These are phyloP conservation scores for Lepetodrilus schrolli DNA, from an alignment of 2,888 invertebrate genomes.

Conservation along the genomic window DNA sequence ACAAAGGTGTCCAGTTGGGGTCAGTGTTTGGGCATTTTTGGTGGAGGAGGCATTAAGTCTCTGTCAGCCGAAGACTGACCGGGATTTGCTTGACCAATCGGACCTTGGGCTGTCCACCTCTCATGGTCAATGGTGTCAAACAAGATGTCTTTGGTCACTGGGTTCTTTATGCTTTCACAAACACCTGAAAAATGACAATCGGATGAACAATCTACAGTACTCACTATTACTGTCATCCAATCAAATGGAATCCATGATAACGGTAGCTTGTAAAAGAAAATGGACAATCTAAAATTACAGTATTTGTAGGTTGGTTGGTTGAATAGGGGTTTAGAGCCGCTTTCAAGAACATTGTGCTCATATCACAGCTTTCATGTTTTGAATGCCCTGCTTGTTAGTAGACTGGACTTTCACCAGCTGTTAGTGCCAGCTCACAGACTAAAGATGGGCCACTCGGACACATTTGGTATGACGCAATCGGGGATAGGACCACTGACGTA, in stretches of 20 bases:
- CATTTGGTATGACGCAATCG: not conserved
- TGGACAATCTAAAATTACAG: no score
- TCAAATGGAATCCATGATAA: no score
- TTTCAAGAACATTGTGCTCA: no score
- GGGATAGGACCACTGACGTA: not conserved
- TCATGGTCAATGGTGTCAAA: slow-evolving; percentile 77
- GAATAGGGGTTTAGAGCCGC: no score
- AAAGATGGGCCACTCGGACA: no score
- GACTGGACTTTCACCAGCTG: no score
- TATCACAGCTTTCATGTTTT: no score
- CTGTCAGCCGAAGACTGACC: slow-evolving; percentile 2
- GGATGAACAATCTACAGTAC: not conserved
- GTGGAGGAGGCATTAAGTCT: slow-evolving; percentile 45
- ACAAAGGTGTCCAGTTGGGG: no score
- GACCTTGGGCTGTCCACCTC: slow-evolving; percentile 50
- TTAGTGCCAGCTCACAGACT: no score
- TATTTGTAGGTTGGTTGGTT: no score
- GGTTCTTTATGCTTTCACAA: slow-evolving; percentile 85
- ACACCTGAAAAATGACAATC: slow-evolving; percentile 84
- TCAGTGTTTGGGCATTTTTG: slow-evolving; percentile 35
- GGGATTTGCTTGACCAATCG: slow-evolving; percentile 30
- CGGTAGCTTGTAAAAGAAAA: no score
- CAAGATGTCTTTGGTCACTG: slow-evolving; percentile 89
- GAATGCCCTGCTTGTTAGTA: no score
- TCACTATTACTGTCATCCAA: not conserved